These are phyloP conservation scores for Coelopa frigida DNA, from an alignment of 1,140 invertebrate species.

Conservation along the genomic window DNA sequence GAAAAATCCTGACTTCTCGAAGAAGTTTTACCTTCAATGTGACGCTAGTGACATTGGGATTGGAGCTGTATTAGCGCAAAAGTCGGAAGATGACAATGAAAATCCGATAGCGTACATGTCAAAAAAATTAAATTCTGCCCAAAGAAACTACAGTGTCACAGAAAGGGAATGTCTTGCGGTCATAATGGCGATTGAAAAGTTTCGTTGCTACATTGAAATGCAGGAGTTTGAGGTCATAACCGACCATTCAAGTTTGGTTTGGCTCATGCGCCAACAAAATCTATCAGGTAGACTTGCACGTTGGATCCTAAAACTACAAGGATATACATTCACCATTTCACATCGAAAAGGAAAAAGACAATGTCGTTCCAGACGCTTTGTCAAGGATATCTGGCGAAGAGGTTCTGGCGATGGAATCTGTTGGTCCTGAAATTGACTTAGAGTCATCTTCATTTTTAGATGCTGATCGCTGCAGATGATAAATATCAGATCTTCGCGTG, in stretches of 20 bases:
- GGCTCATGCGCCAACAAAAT: constrained; percentile 39
- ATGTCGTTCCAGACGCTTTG: constrained; percentile 21
- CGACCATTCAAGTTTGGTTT: constrained; percentile 22
- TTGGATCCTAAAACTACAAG: constrained; percentile 26
- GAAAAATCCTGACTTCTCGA: too few relatives aligned
- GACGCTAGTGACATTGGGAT: constrained; percentile 36
- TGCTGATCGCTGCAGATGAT: too few relatives aligned
- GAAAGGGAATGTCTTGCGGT: constrained; percentile 44
- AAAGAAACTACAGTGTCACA: too few relatives aligned
- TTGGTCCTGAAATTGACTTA: too few relatives aligned
- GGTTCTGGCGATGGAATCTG: not conserved
- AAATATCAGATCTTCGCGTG: too few relatives aligned
- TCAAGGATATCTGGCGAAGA: constrained; percentile 7
- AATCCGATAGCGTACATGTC: constrained; percentile 35
- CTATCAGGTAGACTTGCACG: constrained; percentile 24
- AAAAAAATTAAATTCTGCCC: constrained; percentile 15
- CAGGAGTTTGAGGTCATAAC: constrained; percentile 39
- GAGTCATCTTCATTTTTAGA: too few relatives aligned
- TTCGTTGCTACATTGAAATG: constrained; percentile 41
- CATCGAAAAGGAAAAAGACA: constrained; percentile 29
- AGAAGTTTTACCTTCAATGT: too few relatives aligned
- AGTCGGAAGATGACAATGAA: constrained; percentile 16
- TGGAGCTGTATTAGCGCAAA: constrained; percentile 36
- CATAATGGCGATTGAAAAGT: constrained; percentile 41
- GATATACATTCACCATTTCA: constrained; percentile 29